A percentile compares a stretch with the other conserved stretches of the same genome.
phyloP scores from a whole-genome alignment of 2,797 vertebrate genomes.

The Macrochelys suwanniensis region DNA sequence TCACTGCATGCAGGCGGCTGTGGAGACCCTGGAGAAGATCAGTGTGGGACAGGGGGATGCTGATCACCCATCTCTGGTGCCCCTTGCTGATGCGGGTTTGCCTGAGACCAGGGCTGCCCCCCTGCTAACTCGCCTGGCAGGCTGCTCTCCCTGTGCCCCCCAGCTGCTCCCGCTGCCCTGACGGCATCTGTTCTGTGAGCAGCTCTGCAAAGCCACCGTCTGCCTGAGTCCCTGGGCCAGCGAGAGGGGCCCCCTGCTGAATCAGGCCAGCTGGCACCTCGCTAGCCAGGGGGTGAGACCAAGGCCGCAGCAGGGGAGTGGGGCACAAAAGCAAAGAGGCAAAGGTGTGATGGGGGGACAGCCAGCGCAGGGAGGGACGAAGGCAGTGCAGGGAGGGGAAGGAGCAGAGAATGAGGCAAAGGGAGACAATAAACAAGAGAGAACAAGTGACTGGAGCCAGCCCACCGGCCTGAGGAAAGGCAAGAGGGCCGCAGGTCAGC shows the following conservation, averaged over 20 bases:
- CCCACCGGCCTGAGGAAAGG: not conserved
- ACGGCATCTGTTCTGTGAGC: not conserved
- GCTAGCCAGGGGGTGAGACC: not conserved
- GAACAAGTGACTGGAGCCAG: not conserved
- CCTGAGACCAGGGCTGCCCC: not conserved
- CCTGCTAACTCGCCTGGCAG: not conserved
- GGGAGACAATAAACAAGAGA: not conserved
- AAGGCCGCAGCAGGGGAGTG: not conserved
- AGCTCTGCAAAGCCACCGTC: not conserved
- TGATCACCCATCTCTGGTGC: not conserved
- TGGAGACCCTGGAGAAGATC: not conserved
- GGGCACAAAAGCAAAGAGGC: too few species aligned
- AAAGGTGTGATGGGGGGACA: rapidly evolving
- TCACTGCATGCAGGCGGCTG: not conserved
- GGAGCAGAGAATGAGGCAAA: not conserved
- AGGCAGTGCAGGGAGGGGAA: not conserved
- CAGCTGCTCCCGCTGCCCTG: not conserved
- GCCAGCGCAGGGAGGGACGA: not conserved
- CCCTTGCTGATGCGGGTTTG: not conserved
- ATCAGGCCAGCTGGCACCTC: too few species aligned
- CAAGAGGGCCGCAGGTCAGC: too few species aligned
- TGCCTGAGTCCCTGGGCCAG: not conserved
- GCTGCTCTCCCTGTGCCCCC: not conserved
- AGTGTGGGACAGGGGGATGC: not conserved
- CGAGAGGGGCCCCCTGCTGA: too few species aligned